These are phyloP conservation scores for Tetraneura akinire DNA, from an alignment of 1,140 invertebrate genomes.

Conservation along the genomic window DNA sequence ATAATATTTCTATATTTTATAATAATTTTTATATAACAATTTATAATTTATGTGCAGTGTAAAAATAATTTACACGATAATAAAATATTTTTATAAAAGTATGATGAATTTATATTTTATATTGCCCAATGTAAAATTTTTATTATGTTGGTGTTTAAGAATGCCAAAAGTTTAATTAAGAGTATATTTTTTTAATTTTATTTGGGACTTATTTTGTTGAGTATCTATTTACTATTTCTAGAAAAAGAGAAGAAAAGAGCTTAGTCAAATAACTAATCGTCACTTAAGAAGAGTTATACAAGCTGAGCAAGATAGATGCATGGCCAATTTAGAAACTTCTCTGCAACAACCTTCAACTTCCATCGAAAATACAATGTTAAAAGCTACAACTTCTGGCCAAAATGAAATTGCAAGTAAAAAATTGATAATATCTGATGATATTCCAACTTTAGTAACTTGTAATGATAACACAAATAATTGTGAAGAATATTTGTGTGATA, in stretches of 20 bases:
- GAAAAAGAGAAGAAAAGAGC: slow-evolving; percentile 11
- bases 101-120: neutral
- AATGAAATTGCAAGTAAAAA: slow-evolving; percentile 18
- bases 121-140: neutral
- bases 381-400: neutral
- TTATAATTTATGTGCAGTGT: neutral
- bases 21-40: neutral
- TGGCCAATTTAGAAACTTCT: neutral
- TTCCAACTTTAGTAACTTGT: neutral
- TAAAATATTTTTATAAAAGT: neutral
- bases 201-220: neutral
- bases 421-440: neutral
- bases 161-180: neutral
- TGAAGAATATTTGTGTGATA: slow-evolving; percentile 11
- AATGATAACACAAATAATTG: neutral
- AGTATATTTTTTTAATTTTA: slow-evolving; percentile 1
- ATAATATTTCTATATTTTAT: slow-evolving; percentile 18
- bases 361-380: neutral
- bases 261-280: slow-evolving; percentile 2
- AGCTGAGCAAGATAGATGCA: neutral
- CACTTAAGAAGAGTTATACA: slow-evolving; percentile 3
- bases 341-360: slow-evolving; percentile 19
- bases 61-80: neutral
- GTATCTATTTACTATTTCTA: neutral
- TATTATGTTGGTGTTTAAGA: neutral